Conservation (phyloP, 2,113 vertebrate genomes). For the cattle (Bos taurus) region ARS-UCD2.0 NC_037334.1:109119501-109120000, state of each 20-base stretch:
- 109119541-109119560: neutral
- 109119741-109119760: conserved; percentile 12
- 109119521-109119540: neutral
- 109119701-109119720: neutral
- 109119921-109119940: neutral
- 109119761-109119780: neutral
- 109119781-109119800: conserved; percentile 10
- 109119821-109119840: neutral
- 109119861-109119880: conserved; percentile 21
- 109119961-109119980: conserved; percentile 59
- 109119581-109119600: neutral
- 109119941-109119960: conserved; percentile 61
- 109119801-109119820: neutral
- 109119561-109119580: neutral
- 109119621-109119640: neutral
- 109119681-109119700: neutral
- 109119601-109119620: neutral
- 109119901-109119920: conserved; percentile 37
- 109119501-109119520: neutral
- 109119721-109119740: neutral
- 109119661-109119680: neutral
- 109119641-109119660: neutral
- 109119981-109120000: conserved; percentile 25
- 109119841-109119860: neutral
- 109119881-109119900: conserved; percentile 34